These are phyloP conservation scores for Arenaria interpres DNA, from an alignment of 2,113 vertebrate genomes.

Conservation along the genomic window DNA sequence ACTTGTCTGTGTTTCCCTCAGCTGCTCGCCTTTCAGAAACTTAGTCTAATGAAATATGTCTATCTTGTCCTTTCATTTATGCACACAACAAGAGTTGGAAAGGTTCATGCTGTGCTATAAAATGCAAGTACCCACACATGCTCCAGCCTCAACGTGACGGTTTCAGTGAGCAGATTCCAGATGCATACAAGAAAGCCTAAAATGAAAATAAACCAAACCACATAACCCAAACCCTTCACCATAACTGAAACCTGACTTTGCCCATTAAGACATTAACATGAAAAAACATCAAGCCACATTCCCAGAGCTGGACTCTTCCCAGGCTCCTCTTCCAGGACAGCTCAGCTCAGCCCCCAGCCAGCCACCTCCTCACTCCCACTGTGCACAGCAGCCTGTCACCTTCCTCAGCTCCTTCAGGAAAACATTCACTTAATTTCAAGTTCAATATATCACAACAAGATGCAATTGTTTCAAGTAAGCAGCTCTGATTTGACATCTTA, in stretches of 20 bases:
- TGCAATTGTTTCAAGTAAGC: neutral
- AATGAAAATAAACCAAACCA: neutral
- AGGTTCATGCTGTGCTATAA: neutral
- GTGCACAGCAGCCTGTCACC: neutral
- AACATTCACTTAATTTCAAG: neutral
- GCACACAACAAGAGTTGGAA: neutral
- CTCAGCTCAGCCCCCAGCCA: neutral
- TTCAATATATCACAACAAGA: accelerated
- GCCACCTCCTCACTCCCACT: accelerated
- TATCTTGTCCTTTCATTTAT: neutral
- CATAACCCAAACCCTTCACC: neutral
- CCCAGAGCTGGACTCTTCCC: neutral
- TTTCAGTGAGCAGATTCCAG: neutral
- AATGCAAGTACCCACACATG: neutral
- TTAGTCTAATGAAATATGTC: neutral
- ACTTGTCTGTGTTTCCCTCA: neutral
- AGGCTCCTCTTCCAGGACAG: neutral
- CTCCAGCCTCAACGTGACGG: neutral
- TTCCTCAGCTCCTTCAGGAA: neutral
- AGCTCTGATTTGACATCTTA: accelerated
- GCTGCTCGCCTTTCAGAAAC: neutral
- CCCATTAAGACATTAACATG: neutral
- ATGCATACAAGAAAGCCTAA: neutral
- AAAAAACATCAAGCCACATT: neutral
- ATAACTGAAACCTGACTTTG: neutral